These are phyloP conservation scores for Sarcophaga bullata DNA, from an alignment of 1,140 invertebrate species.

Conservation along the genomic window DNA sequence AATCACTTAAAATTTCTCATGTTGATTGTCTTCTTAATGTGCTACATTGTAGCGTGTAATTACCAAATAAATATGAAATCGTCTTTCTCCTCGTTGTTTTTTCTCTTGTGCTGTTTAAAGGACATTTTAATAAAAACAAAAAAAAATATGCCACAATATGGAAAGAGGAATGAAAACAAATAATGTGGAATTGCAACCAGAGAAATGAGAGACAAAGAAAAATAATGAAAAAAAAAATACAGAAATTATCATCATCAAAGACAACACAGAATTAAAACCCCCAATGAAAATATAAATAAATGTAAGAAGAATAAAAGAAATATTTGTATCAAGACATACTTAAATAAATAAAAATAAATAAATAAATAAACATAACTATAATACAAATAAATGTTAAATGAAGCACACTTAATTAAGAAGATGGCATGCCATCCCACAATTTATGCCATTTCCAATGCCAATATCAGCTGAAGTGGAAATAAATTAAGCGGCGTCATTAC, in stretches of 20 bases:
- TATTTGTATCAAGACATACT: background rate
- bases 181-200: background rate
- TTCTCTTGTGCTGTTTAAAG: background rate
- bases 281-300: background rate
- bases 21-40: conserved; percentile 4
- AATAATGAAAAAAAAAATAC: background rate
- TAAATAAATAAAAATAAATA: background rate
- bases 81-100: background rate
- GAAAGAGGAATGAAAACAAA: background rate
- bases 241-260: background rate
- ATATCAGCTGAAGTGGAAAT: background rate
- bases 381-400: conserved; percentile 10
- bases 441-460: background rate
- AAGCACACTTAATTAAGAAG: background rate
- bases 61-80: background rate
- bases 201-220: background rate
- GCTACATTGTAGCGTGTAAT: background rate
- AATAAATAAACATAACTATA: too few relatives aligned
- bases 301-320: background rate
- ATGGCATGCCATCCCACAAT: background rate
- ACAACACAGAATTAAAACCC: background rate
- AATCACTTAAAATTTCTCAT: background rate
- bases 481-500: conserved; percentile 1
- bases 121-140: background rate
- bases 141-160: background rate